Base-by-base conservation (phyloP, 2,113 vertebrate species). In the Saccopteryx leptura region DNA sequence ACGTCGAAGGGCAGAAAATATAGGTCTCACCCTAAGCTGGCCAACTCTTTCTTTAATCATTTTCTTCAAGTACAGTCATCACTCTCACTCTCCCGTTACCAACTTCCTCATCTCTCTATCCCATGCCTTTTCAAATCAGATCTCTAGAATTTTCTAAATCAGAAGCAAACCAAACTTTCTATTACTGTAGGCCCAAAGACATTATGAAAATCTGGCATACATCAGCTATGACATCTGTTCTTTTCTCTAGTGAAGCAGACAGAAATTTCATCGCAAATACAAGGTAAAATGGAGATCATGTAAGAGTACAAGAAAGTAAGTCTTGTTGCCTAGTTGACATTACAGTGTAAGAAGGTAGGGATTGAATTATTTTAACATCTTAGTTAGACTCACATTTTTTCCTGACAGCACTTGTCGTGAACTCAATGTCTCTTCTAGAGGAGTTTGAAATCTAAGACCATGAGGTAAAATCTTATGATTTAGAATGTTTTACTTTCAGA, bases 401-500 rank as follows among this genome's bases (percentile, higher is more conserved):
- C 58, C 74, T 79, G n/a, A 33, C 0, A 33, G 21, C 15, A 39
- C 9, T 93, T 93, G 48, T 86, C 68, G 23, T 23, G 24, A 71
- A 52, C 24, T 94, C 66, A 88, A 3, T 61, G 81, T 71, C 39
- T 60, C 76, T 71, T 28, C 39, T 48, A 76, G 26, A 85, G 5
- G 58, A 4, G 17, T 66, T 90, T 75, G 48, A 80, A 94, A 79
- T 88, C 39, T 74, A 79, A 96, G 46, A 74, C 31, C 31, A 48
- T 13, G 2, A 91, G 33, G 24, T 71, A 93, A 93, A 93, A 68
- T 71, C 24, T 50, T 83, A 50, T 50, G 9, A 46, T 86, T 91
- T 85, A 39, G 19, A 39, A 60, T 74, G 28, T 46, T 95, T 91
- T 93, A 26, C 66, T 78, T 95, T 91, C 46, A 82, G 74, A 82